Percentiles rank a stretch among this genome's conserved stretches.
Conservation (phyloP, 1,140 invertebrate genomes). For the Bombus ignitus region DNA sequence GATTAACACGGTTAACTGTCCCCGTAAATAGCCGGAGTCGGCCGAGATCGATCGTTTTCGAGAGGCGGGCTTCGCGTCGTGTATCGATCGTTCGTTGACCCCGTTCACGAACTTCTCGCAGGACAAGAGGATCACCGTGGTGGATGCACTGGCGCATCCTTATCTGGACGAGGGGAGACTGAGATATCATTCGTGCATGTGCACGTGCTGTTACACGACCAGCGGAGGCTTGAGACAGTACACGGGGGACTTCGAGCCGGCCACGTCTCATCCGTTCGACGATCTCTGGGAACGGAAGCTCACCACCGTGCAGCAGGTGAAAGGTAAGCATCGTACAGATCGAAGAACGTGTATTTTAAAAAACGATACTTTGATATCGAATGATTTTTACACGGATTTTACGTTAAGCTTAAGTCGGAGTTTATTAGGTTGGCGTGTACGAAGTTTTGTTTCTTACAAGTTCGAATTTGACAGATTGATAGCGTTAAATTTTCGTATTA, state of each 20-base stretch:
- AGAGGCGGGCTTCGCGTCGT: neutral
- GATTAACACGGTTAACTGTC: neutral
- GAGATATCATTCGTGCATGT: conserved; percentile 99
- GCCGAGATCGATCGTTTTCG: conserved; percentile 7
- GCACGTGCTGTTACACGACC: conserved; percentile 96
- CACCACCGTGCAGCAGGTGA: conserved; percentile 95
- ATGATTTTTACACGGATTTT: neutral
- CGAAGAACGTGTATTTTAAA: too few species aligned
- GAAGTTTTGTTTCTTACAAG: too few species aligned
- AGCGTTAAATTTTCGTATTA: neutral
- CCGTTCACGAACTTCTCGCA: conserved; percentile 74
- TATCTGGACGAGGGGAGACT: conserved; percentile 98
- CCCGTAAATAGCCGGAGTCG: neutral
- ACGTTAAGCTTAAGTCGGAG: too few species aligned
- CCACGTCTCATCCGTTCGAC: conserved; percentile 93
- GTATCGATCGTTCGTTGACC: conserved; percentile 22
- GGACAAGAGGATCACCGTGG: conserved; percentile 96
- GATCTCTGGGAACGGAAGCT: conserved; percentile 97
- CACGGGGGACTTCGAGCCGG: conserved; percentile 96
- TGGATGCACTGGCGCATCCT: conserved; percentile 96
- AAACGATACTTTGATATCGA: neutral
- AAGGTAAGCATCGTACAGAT: conserved; percentile 86
- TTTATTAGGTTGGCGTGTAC: too few species aligned
- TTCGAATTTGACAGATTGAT: too few species aligned
- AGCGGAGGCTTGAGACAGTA: conserved; percentile 91